Conservation (phyloP, 2,797 vertebrate species). For the Dermochelys coriacea region DNA sequence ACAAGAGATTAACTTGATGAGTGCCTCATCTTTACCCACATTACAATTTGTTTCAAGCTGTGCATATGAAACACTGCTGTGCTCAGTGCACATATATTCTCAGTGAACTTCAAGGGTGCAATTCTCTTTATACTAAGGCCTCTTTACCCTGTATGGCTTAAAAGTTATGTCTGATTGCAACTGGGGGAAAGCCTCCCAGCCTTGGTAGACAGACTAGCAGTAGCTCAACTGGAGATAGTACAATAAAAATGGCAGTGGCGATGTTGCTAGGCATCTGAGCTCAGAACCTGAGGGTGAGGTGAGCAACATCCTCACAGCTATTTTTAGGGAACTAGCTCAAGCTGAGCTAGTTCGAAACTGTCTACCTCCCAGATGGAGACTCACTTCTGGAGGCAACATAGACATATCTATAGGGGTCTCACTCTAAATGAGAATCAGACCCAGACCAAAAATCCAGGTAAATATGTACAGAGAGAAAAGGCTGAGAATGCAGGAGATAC, state of each 20-base stretch:
- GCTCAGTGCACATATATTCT: rapidly evolving
- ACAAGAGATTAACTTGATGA: background rate
- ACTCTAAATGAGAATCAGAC: background rate
- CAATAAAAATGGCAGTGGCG: no score
- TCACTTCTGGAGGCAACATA: no score
- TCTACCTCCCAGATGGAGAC: no score
- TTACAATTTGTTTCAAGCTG: rapidly evolving
- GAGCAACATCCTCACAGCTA: no score
- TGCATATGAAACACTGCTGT: rapidly evolving
- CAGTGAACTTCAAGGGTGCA: background rate
- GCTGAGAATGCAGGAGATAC: background rate
- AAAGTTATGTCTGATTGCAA: no score
- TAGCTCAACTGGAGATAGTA: no score
- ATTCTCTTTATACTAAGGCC: background rate
- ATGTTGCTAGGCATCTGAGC: no score
- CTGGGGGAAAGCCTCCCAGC: no score
- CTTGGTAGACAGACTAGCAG: no score
- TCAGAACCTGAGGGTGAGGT: no score
- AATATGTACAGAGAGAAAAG: background rate
- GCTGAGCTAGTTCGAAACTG: no score
- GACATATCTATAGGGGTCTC: background rate
- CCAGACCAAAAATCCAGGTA: background rate
- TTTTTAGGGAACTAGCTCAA: no score
- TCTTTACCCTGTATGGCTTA: background rate
- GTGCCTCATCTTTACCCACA: background rate